These are phyloP conservation scores for Falcunculus frontatus DNA, from an alignment of 2,113 vertebrate genomes.

Conservation along the genomic window DNA sequence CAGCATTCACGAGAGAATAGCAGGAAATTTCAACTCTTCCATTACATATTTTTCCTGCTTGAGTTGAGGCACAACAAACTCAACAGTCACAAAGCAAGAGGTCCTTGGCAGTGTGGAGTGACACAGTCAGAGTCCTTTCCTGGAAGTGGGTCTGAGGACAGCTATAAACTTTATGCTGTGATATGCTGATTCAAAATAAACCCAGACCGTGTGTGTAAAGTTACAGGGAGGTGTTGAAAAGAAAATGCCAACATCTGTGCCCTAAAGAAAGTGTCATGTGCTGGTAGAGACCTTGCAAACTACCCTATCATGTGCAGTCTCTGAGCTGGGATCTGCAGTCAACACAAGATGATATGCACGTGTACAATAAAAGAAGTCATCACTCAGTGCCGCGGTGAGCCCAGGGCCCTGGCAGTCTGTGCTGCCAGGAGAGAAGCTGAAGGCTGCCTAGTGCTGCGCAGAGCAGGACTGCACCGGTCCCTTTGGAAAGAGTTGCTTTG, in stretches of 20 bases:
- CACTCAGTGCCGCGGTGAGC: neutral
- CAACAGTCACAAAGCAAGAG: neutral
- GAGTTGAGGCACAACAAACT: neutral
- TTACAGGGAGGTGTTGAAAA: conserved; percentile 66
- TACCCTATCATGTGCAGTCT: neutral
- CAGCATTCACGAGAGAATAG: neutral
- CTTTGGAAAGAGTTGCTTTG: neutral
- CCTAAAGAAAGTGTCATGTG: conserved; percentile 6
- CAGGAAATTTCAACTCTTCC: neutral
- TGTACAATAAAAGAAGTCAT: neutral
- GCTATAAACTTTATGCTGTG: conserved; percentile 40
- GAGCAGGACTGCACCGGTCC: neutral
- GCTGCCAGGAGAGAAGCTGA: neutral
- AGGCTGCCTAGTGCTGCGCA: neutral
- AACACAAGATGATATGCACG: neutral
- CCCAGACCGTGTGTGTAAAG: conserved; percentile 19
- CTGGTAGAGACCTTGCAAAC: neutral
- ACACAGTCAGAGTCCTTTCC: conserved; percentile 31
- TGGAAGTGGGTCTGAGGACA: conserved; percentile 53
- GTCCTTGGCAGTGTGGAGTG: neutral
- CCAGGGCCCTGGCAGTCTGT: neutral
- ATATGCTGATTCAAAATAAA: conserved; percentile 63
- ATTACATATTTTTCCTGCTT: neutral
- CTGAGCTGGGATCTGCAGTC: neutral
- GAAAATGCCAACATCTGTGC: conserved; percentile 54